Conservation (phyloP, 2,113 vertebrate genomes). For the Marmota monax region DNA sequence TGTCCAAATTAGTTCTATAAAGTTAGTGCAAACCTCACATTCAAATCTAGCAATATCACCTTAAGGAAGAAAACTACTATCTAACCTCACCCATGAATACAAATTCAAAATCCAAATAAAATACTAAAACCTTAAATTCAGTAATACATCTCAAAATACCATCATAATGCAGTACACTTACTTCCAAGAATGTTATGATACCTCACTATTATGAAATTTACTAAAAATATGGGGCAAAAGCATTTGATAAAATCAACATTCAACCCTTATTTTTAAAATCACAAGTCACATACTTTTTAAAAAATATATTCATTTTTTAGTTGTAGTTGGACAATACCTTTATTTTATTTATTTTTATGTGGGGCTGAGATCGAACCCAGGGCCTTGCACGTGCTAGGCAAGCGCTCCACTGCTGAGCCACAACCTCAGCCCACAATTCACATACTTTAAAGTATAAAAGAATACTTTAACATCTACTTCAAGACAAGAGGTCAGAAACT, state of each 20-base stretch:
- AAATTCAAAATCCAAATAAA: slow-evolving; percentile 30
- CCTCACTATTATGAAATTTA: slow-evolving; percentile 21
- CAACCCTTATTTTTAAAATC: slow-evolving; percentile 37
- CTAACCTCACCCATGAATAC: not conserved
- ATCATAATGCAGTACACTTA: not conserved
- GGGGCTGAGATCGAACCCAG: too few relatives aligned
- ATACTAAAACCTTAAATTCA: not conserved
- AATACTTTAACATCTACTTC: not conserved
- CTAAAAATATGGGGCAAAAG: not conserved
- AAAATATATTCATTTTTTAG: too few relatives aligned
- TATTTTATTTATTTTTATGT: too few relatives aligned
- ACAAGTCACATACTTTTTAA: too few relatives aligned
- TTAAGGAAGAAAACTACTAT: not conserved
- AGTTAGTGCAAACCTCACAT: not conserved
- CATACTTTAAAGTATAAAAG: not conserved
- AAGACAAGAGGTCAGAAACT: slow-evolving; percentile 2
- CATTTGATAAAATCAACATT: not conserved
- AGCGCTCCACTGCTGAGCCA: too few relatives aligned
- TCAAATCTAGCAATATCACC: slow-evolving; percentile 16
- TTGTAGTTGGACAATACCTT: too few relatives aligned
- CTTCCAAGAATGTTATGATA: not conserved
- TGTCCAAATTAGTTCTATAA: not conserved
- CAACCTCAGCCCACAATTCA: not conserved
- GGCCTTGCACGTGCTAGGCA: too few relatives aligned
- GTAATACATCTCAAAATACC: not conserved